Base-by-base conservation (phyloP, 1,140 invertebrate species). In the Lepidurus couesii region DNA sequence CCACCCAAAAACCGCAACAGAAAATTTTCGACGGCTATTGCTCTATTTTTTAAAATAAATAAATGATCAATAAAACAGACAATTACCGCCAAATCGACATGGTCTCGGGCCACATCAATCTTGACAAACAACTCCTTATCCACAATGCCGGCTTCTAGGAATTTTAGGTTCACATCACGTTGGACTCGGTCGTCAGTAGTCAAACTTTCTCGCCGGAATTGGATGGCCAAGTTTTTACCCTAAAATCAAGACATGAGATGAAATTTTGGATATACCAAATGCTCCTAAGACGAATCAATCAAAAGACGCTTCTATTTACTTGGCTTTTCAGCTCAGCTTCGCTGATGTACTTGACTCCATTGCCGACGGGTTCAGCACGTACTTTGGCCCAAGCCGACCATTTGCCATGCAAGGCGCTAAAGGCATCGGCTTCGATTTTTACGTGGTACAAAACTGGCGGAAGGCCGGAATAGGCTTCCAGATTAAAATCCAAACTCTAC, bases 121-220 rank as follows among this genome's bases (percentile, higher is more conserved):
- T 89, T 85, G 1, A 87, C 82, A 75, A 88, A 86, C 24, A 89
- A 87, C 0, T 84, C 65, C 73, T 88, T 85, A 9, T 78, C 77
- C 16, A 78, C 13, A 7, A 75, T 80, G 7, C 82, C 83, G 0
- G 81, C 5, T 6, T 85, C 45, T 65, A 86, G 85, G 5, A 83
- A 84, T 13, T 81, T 80, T 10, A 65, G 13, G 7, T 13, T 65
- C 8, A 21, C 1, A 9, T 7, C 53, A 16, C 53, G 53, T 16
- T 65, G 53, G 8, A 65, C 21, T 13, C 53, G 53, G 53, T 65
- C 53, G 6, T 65, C 53, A 16, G 53, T 16, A 16, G 16, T 65
- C 13, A 65, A 65, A 16, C 53, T 65, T 65, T 65, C 53, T 74
- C 76, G 43, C n/a, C 45, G 26, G 42, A 77, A 16, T 34, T 73